These are phyloP conservation scores for Aethes cnicana DNA, from an alignment of 2,888 invertebrate species.

Conservation along the genomic window DNA sequence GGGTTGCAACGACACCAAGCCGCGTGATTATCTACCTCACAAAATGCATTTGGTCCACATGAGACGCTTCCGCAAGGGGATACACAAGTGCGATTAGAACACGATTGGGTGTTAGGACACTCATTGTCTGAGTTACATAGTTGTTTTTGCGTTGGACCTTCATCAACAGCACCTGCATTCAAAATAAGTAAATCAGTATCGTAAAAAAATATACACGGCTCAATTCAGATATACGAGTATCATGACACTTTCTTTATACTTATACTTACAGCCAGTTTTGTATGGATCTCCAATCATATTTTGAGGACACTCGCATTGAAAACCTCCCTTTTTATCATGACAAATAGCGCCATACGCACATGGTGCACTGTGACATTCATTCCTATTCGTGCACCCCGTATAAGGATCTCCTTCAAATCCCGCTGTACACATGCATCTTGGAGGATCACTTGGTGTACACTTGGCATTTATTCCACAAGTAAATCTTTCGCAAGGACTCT, in stretches of 20 bases:
- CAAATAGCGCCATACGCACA: conserved; percentile 95
- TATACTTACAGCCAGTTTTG: conserved; percentile 88
- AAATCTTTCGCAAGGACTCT: conserved; percentile 95
- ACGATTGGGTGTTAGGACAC: conserved; percentile 91
- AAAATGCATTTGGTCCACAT: conserved; percentile 92
- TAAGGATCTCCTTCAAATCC: conserved; percentile 94
- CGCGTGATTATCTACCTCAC: conserved; percentile 93
- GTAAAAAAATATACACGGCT: too few relatives aligned
- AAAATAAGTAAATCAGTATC: background rate
- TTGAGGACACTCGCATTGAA: conserved; percentile 91
- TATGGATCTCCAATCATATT: conserved; percentile 93
- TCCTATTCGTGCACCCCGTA: conserved; percentile 91
- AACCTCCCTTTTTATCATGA: conserved; percentile 92
- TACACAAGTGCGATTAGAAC: conserved; percentile 89
- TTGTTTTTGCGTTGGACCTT: conserved; percentile 80
- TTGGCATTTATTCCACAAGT: conserved; percentile 95
- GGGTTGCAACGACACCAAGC: conserved; percentile 94
- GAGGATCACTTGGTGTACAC: conserved; percentile 94
- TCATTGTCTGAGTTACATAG: conserved; percentile 88
- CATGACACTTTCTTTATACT: background rate
- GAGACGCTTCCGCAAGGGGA: conserved; percentile 90
- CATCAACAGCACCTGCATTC: conserved; percentile 58
- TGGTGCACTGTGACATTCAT: conserved; percentile 92
- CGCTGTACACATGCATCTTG: conserved; percentile 92
- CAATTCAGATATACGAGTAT: too few relatives aligned